Percentiles rank a stretch among this genome's conserved stretches.
These are phyloP conservation scores for Silurus glanis DNA, from an alignment of 2,113 vertebrate genomes.

Conservation along the genomic window DNA sequence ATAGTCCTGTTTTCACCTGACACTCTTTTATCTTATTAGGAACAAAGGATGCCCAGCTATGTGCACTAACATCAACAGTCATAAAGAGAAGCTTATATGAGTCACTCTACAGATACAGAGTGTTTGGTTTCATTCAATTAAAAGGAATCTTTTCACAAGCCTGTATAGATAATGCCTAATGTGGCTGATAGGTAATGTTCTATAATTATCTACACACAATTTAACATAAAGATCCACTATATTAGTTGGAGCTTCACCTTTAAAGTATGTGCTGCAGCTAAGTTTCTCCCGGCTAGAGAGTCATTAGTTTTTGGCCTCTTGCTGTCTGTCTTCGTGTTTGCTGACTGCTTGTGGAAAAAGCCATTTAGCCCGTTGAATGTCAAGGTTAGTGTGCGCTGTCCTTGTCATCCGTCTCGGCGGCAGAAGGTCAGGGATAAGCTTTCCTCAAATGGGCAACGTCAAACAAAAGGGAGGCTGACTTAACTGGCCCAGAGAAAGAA, in stretches of 20 bases:
- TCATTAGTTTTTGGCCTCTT: constrained; percentile 78
- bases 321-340: constrained; percentile 80
- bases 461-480: constrained; percentile 81
- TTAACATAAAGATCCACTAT: constrained; percentile 6
- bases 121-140: neutral
- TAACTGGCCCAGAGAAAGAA: constrained; percentile 77
- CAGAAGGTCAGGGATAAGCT: constrained; percentile 91
- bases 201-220: constrained; percentile 7
- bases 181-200: constrained; percentile 15
- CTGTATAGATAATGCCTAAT: constrained; percentile 8
- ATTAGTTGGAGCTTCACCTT: constrained; percentile 60
- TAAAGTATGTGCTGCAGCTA: constrained; percentile 77
- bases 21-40: constrained; percentile 66
- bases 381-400: constrained; percentile 88
- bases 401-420: constrained; percentile 90
- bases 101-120: constrained; percentile 4
- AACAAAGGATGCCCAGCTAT: constrained; percentile 58
- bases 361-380: constrained; percentile 95
- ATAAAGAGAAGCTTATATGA: constrained; percentile 32
- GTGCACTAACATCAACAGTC: constrained; percentile 44
- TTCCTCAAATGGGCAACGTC: constrained; percentile 84
- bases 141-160: neutral
- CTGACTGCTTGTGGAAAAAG: constrained; percentile 86
- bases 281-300: constrained; percentile 77
- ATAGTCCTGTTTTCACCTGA: constrained; percentile 64